phyloP scores from a whole-genome alignment of 2,113 vertebrate species.

The Alces alces region DNA sequence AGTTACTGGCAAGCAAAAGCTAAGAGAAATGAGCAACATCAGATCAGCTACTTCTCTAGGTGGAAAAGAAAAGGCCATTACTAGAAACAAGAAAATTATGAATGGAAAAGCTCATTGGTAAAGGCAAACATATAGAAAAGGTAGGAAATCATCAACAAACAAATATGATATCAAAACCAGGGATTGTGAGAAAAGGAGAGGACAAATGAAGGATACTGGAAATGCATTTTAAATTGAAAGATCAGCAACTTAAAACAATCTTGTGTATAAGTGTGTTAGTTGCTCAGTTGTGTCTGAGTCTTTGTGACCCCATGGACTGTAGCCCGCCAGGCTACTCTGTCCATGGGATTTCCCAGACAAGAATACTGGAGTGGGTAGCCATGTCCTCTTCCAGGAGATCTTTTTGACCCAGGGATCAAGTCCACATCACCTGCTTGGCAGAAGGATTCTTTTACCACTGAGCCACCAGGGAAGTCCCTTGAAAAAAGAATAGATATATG shows the following conservation, averaged over 20 bases:
- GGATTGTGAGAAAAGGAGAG: not conserved
- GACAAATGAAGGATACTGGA: not conserved
- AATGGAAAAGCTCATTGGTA: not conserved
- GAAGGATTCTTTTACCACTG: not conserved
- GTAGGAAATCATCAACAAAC: not conserved
- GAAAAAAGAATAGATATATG: not conserved
- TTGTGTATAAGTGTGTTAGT: not conserved
- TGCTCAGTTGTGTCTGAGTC: not conserved
- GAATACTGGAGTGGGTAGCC: not conserved
- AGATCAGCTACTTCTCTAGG: not conserved
- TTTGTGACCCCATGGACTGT: not conserved
- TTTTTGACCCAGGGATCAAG: not conserved
- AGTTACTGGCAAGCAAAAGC: not conserved
- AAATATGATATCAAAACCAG: not conserved
- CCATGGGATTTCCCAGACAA: not conserved
- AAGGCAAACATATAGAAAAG: not conserved
- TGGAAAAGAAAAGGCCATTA: not conserved
- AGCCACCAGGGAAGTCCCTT: not conserved
- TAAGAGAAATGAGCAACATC: not conserved
- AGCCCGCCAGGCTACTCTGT: not conserved
- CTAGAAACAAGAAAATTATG: not conserved
- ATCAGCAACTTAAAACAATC: not conserved
- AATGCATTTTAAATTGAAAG: not conserved
- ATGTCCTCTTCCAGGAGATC: not conserved
- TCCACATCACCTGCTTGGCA: not conserved